Evolutionary conservation across 2,888 invertebrate genomes (phyloP), one percentile per base, ranked within the genome.

Genomic region (Crossocerus cetratus): DNA sequence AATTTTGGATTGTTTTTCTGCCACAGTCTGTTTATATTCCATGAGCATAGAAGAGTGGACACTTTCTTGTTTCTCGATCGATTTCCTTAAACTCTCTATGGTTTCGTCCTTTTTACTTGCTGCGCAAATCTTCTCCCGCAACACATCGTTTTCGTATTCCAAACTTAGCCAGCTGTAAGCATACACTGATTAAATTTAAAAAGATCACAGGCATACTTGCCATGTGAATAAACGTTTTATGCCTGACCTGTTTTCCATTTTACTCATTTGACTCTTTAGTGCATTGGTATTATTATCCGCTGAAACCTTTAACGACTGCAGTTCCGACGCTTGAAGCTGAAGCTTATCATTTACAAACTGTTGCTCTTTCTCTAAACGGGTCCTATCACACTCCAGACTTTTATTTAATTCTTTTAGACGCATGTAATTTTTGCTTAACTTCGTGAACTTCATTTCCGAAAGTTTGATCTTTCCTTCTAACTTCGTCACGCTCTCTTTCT

Each of bases 231-330:
- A 58, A 56, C 20, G 42, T 55, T 54, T 49, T 16, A 53, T 5
- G 22, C 65, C 59, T 77, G 59, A 84, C 86, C 76, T 73, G 23
- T 66, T 69, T 43, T 78, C 69, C 72, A 80, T 77, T 45, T 72
- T 63, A 18, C 77, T 77, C 43, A 78, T 69, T 16, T 81, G 65
- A 16, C 53, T 61, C 3, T 76, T 68, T 32, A 74, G 23, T 45
- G 65, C 71, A 13, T 58, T 65, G 3, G 72, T 56, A 21, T 68
- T 23, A 14, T 60, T 32, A 32, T 32, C 32, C 0, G 32, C 32
- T 5, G 32, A 4, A 32, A 11, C 11, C 11, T 32, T 32, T 11
- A 32, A 32, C 32, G 32, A 32, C 3, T 75, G 72, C 3, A 59
- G 61, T 3, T 85, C 32, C 70, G 42, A 44, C 22, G 79, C 76